Evolutionary conservation across 2,888 invertebrate genomes (phyloP), one percentile per base, ranked within the genome.

Genomic region (Harpalus rufipes): DNA sequence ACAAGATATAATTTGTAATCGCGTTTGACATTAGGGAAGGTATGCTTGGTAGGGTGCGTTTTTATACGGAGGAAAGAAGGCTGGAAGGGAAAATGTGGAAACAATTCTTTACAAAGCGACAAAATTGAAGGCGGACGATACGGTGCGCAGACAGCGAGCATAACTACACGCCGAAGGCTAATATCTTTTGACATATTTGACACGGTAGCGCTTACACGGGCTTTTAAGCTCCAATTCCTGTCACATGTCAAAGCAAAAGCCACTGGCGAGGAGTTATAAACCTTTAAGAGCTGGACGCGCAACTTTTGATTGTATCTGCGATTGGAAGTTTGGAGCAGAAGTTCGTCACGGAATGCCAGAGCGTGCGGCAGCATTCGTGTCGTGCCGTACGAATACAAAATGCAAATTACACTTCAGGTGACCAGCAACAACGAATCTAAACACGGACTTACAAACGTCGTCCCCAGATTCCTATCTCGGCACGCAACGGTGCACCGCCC

Each of bases 391-490:
- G 74, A 84, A 84, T 84, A 84, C 84, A 84, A 84, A 84, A 84
- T 84, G 84, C 78, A 84, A 84, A 84, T 84, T 84, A 84, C 84
- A 84, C 84, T 84, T 78, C 84, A 84, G 84, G 84, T 84, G 84
- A 84, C 84, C 84, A 65, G 84, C 84, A 56, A 84, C 84, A 84
- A 84, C 84, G 78, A 84, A 84, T 84, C 78, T 84, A 84, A 84
- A 84, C 84, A 84, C 84, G 84, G 84, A 84, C 63, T 84, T 84
- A 84, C 84, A 84, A 84, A 61, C 78, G 51, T 78, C 65, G 63
- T 65, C 78, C 78, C 78, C 76, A 78, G 78, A 78, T 59, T 51
- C 59, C 76, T 84, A 84, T 84, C 84, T 63, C 51, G 12, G 41
- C 84, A 84, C 84, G 84, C 84, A 78, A 84, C 41, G 78, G 10